Conservation (phyloP, 2,113 vertebrate genomes). For the Solea senegalensis region DNA sequence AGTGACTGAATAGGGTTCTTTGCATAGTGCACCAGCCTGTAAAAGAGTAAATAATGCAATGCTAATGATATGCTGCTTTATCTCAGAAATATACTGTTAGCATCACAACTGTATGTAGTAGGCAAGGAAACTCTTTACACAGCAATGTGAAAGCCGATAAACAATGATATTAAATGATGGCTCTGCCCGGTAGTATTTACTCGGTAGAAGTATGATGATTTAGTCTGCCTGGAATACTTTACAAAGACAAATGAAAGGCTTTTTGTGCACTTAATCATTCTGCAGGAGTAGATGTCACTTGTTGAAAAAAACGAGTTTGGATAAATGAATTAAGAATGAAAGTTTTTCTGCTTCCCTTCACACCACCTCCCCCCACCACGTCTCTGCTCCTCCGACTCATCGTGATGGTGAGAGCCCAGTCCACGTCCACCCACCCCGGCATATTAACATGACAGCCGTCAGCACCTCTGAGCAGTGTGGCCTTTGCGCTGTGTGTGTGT, state of each 20-base stretch:
- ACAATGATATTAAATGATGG: background rate
- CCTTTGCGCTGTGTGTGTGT: conserved; percentile 56
- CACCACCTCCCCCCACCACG: conserved; percentile 2
- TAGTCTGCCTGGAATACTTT: conserved; percentile 2
- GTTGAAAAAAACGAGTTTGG: conserved; percentile 25
- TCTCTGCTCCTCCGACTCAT: conserved; percentile 38
- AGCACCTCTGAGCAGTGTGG: conserved; percentile 66
- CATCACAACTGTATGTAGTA: background rate
- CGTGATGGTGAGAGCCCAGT: conserved; percentile 51
- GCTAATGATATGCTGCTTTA: background rate
- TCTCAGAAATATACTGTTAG: no score
- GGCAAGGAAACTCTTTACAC: background rate
- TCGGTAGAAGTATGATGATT: conserved; percentile 13
- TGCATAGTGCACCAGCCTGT: no score
- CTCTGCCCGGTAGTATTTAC: background rate
- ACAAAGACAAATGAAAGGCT: conserved; percentile 12
- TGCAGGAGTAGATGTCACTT: conserved; percentile 31
- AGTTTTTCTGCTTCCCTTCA: conserved; percentile 1
- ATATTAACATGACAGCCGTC: conserved; percentile 74
- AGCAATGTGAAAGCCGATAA: background rate
- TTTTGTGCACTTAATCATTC: conserved; percentile 31
- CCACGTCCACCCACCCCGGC: conserved; percentile 45
- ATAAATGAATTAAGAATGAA: conserved; percentile 47
- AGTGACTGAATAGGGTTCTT: no score
- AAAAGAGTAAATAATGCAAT: no score